Conservation (phyloP, 2,113 vertebrate species). For the Theristicus caerulescens region DNA sequence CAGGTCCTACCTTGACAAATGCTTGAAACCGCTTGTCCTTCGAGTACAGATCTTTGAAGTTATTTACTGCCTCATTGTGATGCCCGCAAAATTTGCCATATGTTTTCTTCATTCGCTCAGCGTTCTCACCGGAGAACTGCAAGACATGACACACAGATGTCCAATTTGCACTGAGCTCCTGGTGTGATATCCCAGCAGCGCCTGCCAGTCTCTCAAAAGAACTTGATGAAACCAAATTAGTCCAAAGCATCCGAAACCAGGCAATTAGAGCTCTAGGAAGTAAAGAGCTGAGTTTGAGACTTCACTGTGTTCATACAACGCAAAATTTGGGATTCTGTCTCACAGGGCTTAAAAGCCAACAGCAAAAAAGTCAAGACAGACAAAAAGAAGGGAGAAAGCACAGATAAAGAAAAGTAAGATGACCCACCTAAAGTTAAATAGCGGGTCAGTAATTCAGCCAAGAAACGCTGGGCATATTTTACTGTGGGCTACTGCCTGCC, state of each 20-base stretch:
- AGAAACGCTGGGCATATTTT: background rate
- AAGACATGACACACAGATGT: background rate
- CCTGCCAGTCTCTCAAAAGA: background rate
- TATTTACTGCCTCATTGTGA: conserved; percentile 92
- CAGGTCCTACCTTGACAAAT: conserved; percentile 86
- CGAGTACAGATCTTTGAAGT: conserved; percentile 90
- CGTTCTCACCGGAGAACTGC: conserved; percentile 91
- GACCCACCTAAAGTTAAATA: background rate
- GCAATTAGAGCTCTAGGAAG: background rate
- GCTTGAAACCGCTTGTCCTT: conserved; percentile 96
- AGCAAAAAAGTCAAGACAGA: background rate
- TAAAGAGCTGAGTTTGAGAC: background rate
- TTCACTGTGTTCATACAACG: background rate
- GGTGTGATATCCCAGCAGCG: background rate
- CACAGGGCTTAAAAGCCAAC: background rate
- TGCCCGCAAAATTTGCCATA: conserved; percentile 95
- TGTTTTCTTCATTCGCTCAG: conserved; percentile 87
- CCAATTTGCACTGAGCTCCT: background rate
- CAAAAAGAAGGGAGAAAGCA: background rate
- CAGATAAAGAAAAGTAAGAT: background rate
- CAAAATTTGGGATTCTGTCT: background rate
- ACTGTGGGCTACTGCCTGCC: background rate
- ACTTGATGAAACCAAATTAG: background rate
- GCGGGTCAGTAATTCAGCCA: background rate
- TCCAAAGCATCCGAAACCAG: background rate